Evolutionary conservation across 2,113 vertebrate genomes (phyloP), one percentile per base, ranked within the genome.

Genomic region (Ceyx margarethae): DNA sequence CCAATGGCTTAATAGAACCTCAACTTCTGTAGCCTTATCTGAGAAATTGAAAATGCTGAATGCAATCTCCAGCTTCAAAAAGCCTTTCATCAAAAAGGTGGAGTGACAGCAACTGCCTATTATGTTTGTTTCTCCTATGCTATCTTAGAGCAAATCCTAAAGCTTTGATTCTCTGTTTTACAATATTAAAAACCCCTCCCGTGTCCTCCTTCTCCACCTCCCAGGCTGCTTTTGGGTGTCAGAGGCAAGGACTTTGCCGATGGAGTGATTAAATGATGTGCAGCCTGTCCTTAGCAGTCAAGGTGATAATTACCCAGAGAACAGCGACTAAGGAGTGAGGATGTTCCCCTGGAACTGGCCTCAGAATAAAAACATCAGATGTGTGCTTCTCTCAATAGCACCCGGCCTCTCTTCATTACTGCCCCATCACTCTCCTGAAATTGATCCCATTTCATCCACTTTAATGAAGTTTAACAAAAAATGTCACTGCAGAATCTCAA

Each of bases 381-480:
- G 8, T 58, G 58, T 58, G 56, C 74, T 87, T 23, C 57, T 94
- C 21, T 89, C 54, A 85, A 29, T 57, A 91, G 77, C 64, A 46
- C n/a, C 26, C 42, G 75, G 62, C 69, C 51, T 61, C 51, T 97
- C 91, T 97, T 95, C 91, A 96, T 96, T 96, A 95, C 67, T 81
- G 13, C 75, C 43, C 48, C 92, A 93, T 94, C 87, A 93, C 74
- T 91, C 92, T 95, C 95, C 79, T 93, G 85, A 97, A 97, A 96
- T 83, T 90, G 93, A 95, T 95, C 66, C 58, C 45, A 91, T 97
- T 96, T 97, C 89, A 94, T 95, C 75, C 91, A 79, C 51, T 94
- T 86, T 95, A 96, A 97, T 97, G 89, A 97, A 96, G 94, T 94
- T 91, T 87, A 96, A 94, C 73, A 88, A 91, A 93, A 96, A 94